Conservation (phyloP, 2,113 vertebrate species). For the Ramphastos sulfuratus region DNA sequence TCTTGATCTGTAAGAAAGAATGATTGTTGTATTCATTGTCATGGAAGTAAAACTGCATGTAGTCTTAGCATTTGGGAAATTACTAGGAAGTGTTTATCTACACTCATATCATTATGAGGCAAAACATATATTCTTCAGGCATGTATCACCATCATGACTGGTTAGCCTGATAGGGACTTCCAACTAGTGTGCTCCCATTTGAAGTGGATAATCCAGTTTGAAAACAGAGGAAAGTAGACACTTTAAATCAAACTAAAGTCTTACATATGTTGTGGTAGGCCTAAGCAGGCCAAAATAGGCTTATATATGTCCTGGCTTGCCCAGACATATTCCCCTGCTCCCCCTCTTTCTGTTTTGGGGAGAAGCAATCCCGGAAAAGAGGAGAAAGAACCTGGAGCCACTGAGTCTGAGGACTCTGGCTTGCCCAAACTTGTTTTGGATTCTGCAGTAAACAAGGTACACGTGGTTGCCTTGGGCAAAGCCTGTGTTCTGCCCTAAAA, state of each 20-base stretch:
- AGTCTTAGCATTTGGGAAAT: neutral
- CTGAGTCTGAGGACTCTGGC: no score
- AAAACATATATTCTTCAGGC: neutral
- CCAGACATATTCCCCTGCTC: no score
- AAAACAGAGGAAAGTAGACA: neutral
- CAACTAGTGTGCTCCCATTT: neutral
- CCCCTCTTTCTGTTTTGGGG: no score
- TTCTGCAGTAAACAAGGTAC: no score
- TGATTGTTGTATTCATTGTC: neutral
- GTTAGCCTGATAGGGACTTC: neutral
- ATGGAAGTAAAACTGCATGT: neutral
- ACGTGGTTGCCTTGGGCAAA: no score
- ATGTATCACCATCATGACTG: neutral
- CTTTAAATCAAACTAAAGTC: neutral
- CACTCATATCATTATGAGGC: neutral
- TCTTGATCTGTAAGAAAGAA: neutral
- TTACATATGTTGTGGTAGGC: no score
- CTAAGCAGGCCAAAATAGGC: no score
- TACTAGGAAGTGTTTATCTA: neutral
- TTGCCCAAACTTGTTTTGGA: no score
- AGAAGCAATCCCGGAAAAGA: no score
- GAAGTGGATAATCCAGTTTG: neutral
- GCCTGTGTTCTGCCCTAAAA: no score
- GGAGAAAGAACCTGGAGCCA: no score
- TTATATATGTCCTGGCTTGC: no score